Evolutionary conservation across 2,797 vertebrate species (phyloP), one percentile per base, ranked within the genome.

Genomic region (Kryptolebias ocellatus): DNA sequence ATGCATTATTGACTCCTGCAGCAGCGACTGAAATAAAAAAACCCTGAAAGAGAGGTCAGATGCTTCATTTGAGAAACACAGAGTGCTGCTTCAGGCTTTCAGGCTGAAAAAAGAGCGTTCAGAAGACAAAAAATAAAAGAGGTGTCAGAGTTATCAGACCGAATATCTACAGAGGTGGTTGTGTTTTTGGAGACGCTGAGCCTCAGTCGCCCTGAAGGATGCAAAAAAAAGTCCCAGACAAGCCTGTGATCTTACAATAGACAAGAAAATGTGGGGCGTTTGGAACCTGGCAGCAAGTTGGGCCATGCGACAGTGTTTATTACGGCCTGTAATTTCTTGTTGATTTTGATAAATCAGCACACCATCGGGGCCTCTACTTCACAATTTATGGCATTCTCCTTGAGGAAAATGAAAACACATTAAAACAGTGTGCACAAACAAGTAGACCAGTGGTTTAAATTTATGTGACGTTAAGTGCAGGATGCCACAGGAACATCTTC

Each of bases 61-160:
- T 65, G 84, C 84, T 87, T 85, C 86, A 78, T 86, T 90, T 85
- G 77, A 85, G 69, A 88, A 90, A 79, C 70, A 87, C 77, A 86
- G 60, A 72, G 60, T 12, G 12, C 51, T 31, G 74, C 67, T 83
- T 86, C 74, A 85, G 78, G 78, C 61, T 67, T 45, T 50, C 51
- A 2, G 57, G 45, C 59, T 61, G 52, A 65, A 72, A 78, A 74
- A 80, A 16, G 56, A 47, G 61, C 45, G 65, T 44, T 16, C 20
- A 5, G 7, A 42, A 45, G 20, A 9, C 37, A 16, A 11, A 2
- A 34, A 39, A 20, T 28, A 64, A 59, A 55, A 66, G 53, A 57
- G 64, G 55, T 70, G 67, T 74, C 31, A n/a, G 60, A 65, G 70
- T 84, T 83, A 83, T 87, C 83, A 86, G 81, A 77, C 71, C 79